These are phyloP conservation scores for Prochilodus magdalenae DNA, from an alignment of 2,113 vertebrate species.

Conservation along the genomic window DNA sequence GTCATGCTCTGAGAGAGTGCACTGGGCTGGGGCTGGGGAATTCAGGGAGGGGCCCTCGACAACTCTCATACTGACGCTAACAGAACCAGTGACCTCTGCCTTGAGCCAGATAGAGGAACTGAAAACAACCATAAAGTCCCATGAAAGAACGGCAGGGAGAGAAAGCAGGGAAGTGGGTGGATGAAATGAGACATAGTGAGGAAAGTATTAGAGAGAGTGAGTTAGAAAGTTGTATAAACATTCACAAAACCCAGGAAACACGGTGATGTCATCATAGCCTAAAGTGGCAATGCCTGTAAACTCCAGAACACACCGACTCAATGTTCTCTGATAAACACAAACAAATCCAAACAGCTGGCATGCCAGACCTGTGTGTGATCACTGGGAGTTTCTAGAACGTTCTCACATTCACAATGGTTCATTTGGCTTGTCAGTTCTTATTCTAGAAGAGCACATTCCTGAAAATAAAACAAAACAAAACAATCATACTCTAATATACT, in stretches of 20 bases:
- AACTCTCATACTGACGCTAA: conserved; percentile 31
- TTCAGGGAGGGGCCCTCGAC: conserved; percentile 54
- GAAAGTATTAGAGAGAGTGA: not conserved
- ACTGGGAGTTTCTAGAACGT: too few relatives aligned
- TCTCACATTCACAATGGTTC: too few relatives aligned
- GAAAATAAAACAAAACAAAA: too few relatives aligned
- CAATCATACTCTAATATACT: too few relatives aligned
- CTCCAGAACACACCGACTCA: not conserved
- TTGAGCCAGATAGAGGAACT: conserved; percentile 22
- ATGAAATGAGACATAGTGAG: not conserved
- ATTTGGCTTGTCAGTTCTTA: too few relatives aligned
- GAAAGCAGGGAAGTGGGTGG: not conserved
- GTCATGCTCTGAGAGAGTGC: conserved; percentile 62
- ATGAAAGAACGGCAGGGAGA: conserved; percentile 27
- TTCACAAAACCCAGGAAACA: not conserved
- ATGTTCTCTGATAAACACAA: not conserved
- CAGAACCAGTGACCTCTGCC: conserved; percentile 17
- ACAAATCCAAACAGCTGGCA: not conserved
- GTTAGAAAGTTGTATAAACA: not conserved
- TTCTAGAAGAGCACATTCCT: too few relatives aligned
- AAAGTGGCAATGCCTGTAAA: not conserved
- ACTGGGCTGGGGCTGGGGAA: conserved; percentile 45
- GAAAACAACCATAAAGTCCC: conserved; percentile 16
- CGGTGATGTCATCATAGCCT: not conserved
- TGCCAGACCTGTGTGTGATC: not conserved